Base-by-base conservation (phyloP, 2,113 vertebrate genomes). In the Dicerorhinus sumatrensis region DNA sequence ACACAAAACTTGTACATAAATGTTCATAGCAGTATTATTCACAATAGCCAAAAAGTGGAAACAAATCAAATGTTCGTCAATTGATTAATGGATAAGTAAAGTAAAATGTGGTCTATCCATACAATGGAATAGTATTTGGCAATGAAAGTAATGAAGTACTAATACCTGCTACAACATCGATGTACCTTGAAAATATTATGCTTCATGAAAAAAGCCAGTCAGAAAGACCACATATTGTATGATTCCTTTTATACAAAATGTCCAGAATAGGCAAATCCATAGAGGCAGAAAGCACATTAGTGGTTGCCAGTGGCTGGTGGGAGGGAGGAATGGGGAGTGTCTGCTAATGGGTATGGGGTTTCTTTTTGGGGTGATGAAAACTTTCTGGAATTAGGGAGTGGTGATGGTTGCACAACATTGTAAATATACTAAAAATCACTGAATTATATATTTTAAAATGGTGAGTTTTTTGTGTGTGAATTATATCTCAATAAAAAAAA, bases 401-500 rank as follows among this genome's bases (percentile, higher is more conserved):
- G 51, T 29, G 65, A 77, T 77, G 48, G 6, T 63, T 88, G 46
- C 21, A 58, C 10, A 89, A 62, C 6, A 20, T 89, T 69, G 8
- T 69, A 73, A 94, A 81, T 89, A 73, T 33, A 67, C 27, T 67
- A 75, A 95, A 93, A 72, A n/a, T 42, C 46, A 65, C 25, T 58
- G 36, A 92, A 86, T 25, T 79, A 13, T 51, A 60, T 46, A 79
- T 8, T 56, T 92, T 70, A 73, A 94, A 89, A 85, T 48, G 31
- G 54, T 94, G 77, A 90, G 1, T 13, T 13, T 58, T 91, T 72
- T 21, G 31, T 73, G 31, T 18, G 4, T 92, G n/a, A 89, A 85
- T 84, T 89, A 65, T 67, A 63, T 81, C 42, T 51, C 46, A 93
- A 60, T 88, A 39, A 39, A 84, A 84, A 96, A 51, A 36, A 89